A percentile compares a stretch with the other conserved stretches of the same genome.
phyloP scores from a whole-genome alignment of 2,113 vertebrate species.

The Cyprinodon tularosa region DNA sequence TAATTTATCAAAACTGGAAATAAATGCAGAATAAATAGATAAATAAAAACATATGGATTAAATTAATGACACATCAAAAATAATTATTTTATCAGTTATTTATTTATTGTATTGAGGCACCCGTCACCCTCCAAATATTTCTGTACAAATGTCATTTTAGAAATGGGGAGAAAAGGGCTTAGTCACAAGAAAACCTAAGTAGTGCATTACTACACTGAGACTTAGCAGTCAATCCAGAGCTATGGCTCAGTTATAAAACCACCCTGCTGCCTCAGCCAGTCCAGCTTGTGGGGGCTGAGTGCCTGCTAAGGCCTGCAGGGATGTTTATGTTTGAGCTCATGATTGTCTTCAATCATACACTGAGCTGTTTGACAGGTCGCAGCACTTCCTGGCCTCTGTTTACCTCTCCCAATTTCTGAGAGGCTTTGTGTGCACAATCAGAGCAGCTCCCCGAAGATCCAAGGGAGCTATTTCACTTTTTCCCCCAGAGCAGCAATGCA shows the following conservation, averaged over 20 bases:
- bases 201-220: constrained; percentile 14
- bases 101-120: too few relatives aligned
- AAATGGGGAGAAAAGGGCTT: background rate
- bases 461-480: constrained; percentile 13
- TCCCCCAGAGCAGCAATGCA: constrained; percentile 10
- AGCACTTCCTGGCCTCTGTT: constrained; percentile 79
- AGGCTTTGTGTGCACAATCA: constrained; percentile 77
- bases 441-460: constrained; percentile 56
- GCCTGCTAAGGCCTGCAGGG: constrained; percentile 60
- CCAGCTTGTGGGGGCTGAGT: constrained; percentile 49
- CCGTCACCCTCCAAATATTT: too few relatives aligned
- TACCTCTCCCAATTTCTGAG: constrained; percentile 78
- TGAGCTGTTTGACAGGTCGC: constrained; percentile 81
- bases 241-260: constrained; percentile 52
- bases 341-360: constrained; percentile 81
- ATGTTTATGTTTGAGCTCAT: constrained; percentile 80
- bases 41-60: too few relatives aligned
- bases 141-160: background rate
- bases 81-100: too few relatives aligned
- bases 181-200: constrained; percentile 1
- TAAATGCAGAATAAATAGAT: too few relatives aligned
- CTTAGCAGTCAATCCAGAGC: constrained; percentile 29
- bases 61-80: too few relatives aligned
- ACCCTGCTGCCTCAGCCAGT: constrained; percentile 40
- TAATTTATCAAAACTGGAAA: too few relatives aligned